Evolutionary conservation across 2,888 invertebrate species (phyloP).

Genomic region (Rosalia funebris): DNA sequence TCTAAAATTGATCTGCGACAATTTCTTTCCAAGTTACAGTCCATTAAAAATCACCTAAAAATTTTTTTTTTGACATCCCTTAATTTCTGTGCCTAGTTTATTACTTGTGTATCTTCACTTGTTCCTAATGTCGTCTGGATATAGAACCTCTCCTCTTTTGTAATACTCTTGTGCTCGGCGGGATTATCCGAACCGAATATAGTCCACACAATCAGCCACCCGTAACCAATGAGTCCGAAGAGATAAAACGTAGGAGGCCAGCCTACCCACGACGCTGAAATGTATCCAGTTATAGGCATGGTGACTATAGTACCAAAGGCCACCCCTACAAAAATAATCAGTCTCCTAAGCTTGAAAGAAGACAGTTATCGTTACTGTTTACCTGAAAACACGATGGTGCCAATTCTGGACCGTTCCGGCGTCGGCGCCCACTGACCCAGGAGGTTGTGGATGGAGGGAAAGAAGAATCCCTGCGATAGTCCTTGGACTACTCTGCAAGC

Average conservation of each 20-base stretch:
- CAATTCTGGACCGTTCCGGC: conserved; percentile 76
- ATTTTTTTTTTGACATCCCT: too few species aligned
- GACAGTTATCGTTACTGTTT: too few species aligned
- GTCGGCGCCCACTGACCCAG: conserved; percentile 80
- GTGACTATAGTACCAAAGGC: conserved; percentile 83
- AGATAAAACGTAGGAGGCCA: conserved; percentile 85
- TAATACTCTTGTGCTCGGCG: conserved; percentile 69
- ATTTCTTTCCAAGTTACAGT: too few species aligned
- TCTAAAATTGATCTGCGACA: too few species aligned
- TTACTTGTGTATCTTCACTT: conserved; percentile 67
- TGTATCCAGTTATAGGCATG: conserved; percentile 77
- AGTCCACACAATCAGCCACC: conserved; percentile 72
- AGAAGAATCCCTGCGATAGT: conserved; percentile 77
- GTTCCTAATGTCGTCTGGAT: conserved; percentile 67
- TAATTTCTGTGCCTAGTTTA: too few species aligned
- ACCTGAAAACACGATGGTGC: conserved; percentile 74
- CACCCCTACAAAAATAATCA: conserved; percentile 64
- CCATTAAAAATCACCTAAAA: too few species aligned
- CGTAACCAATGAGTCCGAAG: conserved; percentile 72
- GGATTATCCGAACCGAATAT: conserved; percentile 75
- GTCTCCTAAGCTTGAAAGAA: not conserved
- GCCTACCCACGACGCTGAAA: conserved; percentile 74
- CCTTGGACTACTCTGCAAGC: conserved; percentile 77
- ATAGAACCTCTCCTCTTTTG: conserved; percentile 71
- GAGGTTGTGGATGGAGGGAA: conserved; percentile 77